Evolutionary conservation across 1,140 invertebrate genomes (phyloP).

Genomic region (Rhyacophila brunnea): DNA sequence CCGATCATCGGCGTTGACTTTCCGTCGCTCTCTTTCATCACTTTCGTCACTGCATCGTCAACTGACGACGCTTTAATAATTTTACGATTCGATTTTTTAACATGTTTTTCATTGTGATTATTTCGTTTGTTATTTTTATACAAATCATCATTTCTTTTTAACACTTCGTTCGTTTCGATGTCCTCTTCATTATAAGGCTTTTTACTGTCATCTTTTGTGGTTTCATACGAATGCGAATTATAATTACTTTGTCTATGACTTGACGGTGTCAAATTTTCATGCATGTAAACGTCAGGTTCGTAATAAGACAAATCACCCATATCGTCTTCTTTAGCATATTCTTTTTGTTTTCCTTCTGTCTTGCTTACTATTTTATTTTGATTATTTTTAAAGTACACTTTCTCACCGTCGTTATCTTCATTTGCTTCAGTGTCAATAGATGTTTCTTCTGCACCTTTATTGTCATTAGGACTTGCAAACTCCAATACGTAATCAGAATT

Average conservation of each 20-base stretch:
- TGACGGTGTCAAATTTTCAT: conserved; percentile 9
- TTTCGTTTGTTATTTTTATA: neutral
- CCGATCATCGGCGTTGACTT: neutral
- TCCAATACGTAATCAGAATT: conserved; percentile 15
- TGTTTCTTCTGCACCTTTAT: too few relatives aligned
- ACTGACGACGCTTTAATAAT: neutral
- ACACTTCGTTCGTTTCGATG: neutral
- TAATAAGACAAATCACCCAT: conserved; percentile 33
- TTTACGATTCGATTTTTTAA: neutral
- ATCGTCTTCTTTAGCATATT: conserved; percentile 30
- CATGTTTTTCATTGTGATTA: neutral
- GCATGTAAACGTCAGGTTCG: conserved; percentile 18
- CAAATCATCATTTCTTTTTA: neutral
- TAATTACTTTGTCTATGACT: conserved; percentile 18
- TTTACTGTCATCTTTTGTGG: neutral
- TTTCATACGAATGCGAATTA: neutral
- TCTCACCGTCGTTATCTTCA: neutral
- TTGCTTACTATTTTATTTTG: neutral
- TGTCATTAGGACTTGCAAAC: conserved; percentile 5
- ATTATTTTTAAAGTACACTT: neutral
- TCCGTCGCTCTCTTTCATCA: too few relatives aligned
- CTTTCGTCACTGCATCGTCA: neutral
- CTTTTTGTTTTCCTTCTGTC: conserved; percentile 6
- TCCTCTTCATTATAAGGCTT: neutral
- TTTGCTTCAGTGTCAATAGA: neutral